These are phyloP conservation scores for Atta cephalotes DNA, from an alignment of 1,140 invertebrate genomes.

Conservation along the genomic window DNA sequence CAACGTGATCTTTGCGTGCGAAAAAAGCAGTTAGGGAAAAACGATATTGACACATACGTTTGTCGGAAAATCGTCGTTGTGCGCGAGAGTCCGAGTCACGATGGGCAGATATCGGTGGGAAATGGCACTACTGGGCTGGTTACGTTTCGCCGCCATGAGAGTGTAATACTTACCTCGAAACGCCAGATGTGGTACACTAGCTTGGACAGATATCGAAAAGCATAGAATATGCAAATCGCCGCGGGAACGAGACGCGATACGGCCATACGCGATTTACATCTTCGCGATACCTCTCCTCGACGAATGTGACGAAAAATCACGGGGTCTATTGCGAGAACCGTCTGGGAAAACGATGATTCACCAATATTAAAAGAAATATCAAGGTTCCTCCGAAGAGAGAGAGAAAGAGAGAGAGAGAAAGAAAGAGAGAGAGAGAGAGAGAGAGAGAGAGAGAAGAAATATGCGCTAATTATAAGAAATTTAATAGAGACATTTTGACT, in stretches of 20 bases:
- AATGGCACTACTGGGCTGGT: constrained; percentile 46
- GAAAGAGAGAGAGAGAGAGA: not conserved
- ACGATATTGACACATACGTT: not conserved
- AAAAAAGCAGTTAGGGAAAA: not conserved
- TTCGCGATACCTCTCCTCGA: constrained; percentile 6
- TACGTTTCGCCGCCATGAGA: constrained; percentile 43
- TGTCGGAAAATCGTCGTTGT: constrained; percentile 16
- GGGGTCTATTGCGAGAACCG: constrained; percentile 9
- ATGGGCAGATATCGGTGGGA: constrained; percentile 46
- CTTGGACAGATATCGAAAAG: constrained; percentile 70
- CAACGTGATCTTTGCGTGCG: not conserved
- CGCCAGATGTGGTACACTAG: constrained; percentile 66
- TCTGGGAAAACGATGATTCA: not conserved
- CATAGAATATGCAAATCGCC: constrained; percentile 71
- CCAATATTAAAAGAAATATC: not conserved
- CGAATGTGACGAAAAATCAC: constrained; percentile 35
- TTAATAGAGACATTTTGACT: not conserved
- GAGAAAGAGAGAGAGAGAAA: not conserved
- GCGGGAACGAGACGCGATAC: constrained; percentile 48
- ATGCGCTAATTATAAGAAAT: not conserved
- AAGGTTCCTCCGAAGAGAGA: not conserved
- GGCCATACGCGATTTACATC: constrained; percentile 43
- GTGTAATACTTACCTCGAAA: constrained; percentile 70
- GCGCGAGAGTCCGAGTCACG: not conserved
- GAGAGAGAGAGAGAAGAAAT: not conserved